Evolutionary conservation across 2,888 invertebrate genomes (phyloP), one percentile per base, ranked within the genome.

Genomic region (Apotomis turbidana): DNA sequence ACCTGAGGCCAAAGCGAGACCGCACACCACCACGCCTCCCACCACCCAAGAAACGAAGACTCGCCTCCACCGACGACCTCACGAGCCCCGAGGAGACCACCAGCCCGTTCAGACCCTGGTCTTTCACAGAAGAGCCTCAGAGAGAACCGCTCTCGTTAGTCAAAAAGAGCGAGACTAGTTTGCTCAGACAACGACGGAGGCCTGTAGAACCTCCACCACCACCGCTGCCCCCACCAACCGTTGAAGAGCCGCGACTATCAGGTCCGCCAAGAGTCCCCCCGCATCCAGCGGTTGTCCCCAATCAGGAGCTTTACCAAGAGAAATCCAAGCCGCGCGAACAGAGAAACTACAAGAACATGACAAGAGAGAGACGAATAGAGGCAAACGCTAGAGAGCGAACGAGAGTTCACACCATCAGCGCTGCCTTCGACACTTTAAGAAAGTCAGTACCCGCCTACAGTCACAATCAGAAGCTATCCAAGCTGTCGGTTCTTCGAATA

Each of bases 291-390:
- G 94, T 94, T 36, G 80, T 83, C 5, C 27, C 27, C 27, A 2
- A 27, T 27, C 27, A 27, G 27, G 90, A 90, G 68, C 74, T 80
- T 0, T 82, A 84, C 75, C 61, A 80, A 44, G 87, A 90, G 0
- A 90, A 84, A 76, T 71, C 79, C 52, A 85, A 85, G 62, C 88
- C 90, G 0, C 93, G 95, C 69, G 96, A 97, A 76, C 97, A 97
- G 82, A 94, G 97, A 76, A 98, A 98, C 86, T 98, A 98, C 90
- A 98, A 98, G 85, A 98, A 98, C 86, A 98, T 98, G 98, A 98
- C 97, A 0, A 94, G 98, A 27, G 98, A 98, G 85, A 93, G 98
- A 78, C 94, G 98, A 76, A 97, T 98, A 83, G 98, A 99, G 86
- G 98, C 98, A 0, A 99, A 99, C 84, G 98, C 98, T 0, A 94